Percentiles rank a stretch among this genome's conserved stretches.
Conservation (phyloP, 2,113 vertebrate genomes). For the Petrocephalus zakoni region DNA sequence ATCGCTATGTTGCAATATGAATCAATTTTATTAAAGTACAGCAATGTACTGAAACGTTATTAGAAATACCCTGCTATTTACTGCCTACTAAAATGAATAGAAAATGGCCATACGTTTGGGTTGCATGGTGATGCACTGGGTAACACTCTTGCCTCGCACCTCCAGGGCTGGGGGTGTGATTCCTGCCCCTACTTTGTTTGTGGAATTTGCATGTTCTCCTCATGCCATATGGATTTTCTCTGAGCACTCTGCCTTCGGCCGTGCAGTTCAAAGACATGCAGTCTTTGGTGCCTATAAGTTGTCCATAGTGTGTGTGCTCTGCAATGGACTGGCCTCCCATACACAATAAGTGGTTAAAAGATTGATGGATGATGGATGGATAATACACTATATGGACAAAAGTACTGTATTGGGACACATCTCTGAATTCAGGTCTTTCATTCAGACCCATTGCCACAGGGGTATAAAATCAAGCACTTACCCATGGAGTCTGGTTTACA, state of each 20-base stretch:
- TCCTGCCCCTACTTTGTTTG: background rate
- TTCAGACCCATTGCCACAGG: background rate
- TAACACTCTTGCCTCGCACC: slow-evolving; percentile 17
- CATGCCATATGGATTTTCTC: background rate
- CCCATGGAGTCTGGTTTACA: background rate
- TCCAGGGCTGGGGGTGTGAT: background rate
- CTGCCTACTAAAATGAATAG: slow-evolving; percentile 33
- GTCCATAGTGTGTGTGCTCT: background rate
- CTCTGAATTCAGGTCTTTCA: background rate
- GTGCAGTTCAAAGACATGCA: background rate
- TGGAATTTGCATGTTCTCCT: background rate
- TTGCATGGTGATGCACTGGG: slow-evolving; percentile 27
- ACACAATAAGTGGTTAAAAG: background rate
- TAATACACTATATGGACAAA: background rate
- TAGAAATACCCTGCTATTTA: slow-evolving; percentile 52
- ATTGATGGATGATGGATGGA: background rate
- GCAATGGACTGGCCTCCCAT: background rate
- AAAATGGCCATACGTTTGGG: background rate
- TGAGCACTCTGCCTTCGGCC: background rate
- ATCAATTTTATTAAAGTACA: slow-evolving; percentile 40
- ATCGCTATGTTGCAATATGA: slow-evolving; percentile 28
- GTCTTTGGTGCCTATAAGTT: background rate
- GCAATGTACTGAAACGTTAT: slow-evolving; percentile 31
- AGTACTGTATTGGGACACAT: background rate
- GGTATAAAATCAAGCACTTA: background rate